A percentile compares a stretch with the other conserved stretches of the same genome.
These are phyloP conservation scores for Popillia japonica DNA, from an alignment of 1,140 invertebrate species.

Conservation along the genomic window DNA sequence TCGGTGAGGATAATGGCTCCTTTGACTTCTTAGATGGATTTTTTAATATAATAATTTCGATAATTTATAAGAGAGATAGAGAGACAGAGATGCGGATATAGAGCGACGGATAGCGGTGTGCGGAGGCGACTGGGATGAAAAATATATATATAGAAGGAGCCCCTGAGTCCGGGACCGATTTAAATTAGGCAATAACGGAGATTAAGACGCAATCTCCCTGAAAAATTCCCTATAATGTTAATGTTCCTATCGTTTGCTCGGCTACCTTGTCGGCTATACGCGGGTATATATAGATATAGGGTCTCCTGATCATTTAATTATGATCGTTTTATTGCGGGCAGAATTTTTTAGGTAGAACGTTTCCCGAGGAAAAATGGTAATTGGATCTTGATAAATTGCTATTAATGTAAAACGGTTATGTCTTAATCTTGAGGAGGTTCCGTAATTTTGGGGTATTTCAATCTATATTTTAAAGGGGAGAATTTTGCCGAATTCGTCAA, in stretches of 20 bases:
- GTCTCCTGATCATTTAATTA: constrained; percentile 32
- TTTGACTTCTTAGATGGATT: constrained; percentile 72
- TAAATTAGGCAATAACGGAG: constrained; percentile 61
- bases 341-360: neutral
- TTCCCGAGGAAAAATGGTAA: constrained; percentile 18
- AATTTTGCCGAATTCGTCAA: neutral
- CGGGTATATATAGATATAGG: neutral
- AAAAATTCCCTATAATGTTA: constrained; percentile 31
- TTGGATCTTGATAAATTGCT: constrained; percentile 29
- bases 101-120: constrained; percentile 47
- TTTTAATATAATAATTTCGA: constrained; percentile 75
- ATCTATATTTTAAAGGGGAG: neutral
- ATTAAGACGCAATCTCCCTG: constrained; percentile 48
- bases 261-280: neutral
- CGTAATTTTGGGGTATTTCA: neutral
- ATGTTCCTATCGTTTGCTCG: constrained; percentile 22
- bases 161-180: constrained; percentile 52
- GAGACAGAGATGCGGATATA: constrained; percentile 53
- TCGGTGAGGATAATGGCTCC: constrained; percentile 61
- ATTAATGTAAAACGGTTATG: constrained; percentile 19
- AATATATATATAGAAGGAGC: constrained; percentile 4
- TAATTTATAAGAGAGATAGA: constrained; percentile 68
- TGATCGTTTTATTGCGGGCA: constrained; percentile 25
- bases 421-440: neutral
- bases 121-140: neutral